These are phyloP conservation scores for Rhea americana DNA, from an alignment of 2,113 vertebrate species.

Conservation along the genomic window DNA sequence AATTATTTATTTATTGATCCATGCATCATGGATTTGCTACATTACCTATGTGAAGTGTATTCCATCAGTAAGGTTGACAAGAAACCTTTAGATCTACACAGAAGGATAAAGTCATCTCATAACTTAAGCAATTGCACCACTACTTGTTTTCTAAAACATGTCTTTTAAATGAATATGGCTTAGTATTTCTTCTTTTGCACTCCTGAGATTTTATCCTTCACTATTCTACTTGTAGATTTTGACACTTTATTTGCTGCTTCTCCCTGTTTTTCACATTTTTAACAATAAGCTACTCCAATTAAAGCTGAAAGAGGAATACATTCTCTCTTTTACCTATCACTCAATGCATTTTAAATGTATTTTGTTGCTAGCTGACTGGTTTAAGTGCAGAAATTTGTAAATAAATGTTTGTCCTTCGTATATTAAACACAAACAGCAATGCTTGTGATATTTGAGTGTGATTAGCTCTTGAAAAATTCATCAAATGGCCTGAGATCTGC, in stretches of 20 bases:
- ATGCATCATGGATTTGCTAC: not conserved
- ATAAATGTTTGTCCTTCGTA: constrained; percentile 66
- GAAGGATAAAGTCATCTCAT: not conserved
- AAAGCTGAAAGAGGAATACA: not conserved
- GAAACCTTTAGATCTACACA: not conserved
- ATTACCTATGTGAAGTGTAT: not conserved
- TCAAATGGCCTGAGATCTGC: constrained; percentile 66
- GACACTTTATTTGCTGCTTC: not conserved
- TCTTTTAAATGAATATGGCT: not conserved
- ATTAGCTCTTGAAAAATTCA: constrained; percentile 76
- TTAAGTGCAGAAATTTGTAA: constrained; percentile 59
- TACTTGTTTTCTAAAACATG: not conserved
- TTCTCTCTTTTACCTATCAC: not conserved
- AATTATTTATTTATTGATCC: not conserved
- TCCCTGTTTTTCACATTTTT: not conserved
- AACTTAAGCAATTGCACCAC: not conserved
- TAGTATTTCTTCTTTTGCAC: not conserved
- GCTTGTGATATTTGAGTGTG: constrained; percentile 57
- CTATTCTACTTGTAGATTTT: not conserved
- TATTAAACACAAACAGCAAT: constrained; percentile 55
- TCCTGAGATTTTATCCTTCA: not conserved
- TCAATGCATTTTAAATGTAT: constrained; percentile 21
- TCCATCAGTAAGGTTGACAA: not conserved
- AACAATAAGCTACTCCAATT: not conserved
- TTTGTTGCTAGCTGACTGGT: constrained; percentile 9